Conservation (phyloP, 2,888 invertebrate genomes). For the Agrilus mali region DNA sequence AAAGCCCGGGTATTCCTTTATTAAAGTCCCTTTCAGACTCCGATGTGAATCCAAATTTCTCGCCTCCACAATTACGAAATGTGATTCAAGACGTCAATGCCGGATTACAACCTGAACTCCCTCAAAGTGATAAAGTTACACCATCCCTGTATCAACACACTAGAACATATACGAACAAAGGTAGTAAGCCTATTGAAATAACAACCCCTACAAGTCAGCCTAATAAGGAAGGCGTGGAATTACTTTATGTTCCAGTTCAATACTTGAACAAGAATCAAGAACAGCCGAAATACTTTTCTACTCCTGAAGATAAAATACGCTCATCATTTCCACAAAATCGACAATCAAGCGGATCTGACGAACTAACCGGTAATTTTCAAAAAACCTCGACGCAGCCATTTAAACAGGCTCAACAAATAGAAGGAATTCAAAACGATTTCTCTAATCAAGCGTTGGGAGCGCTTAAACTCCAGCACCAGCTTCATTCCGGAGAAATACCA, state of each 20-base stretch:
- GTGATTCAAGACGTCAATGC: too few relatives aligned
- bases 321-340: too few relatives aligned
- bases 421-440: conserved; percentile 32
- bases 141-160: too few relatives aligned
- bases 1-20: too few relatives aligned
- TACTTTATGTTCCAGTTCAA: conserved; percentile 73
- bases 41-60: too few relatives aligned
- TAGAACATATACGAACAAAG: too few relatives aligned
- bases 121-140: too few relatives aligned
- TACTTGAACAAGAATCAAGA: conserved; percentile 42
- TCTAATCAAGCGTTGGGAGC: conserved; percentile 32
- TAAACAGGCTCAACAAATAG: conserved; percentile 17
- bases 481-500: conserved; percentile 24
- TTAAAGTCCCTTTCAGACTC: too few relatives aligned
- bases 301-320: too few relatives aligned
- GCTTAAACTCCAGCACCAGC: conserved; percentile 28
- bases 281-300: neutral
- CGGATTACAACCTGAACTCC: too few relatives aligned
- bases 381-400: neutral
- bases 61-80: too few relatives aligned
- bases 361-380: neutral
- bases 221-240: conserved; percentile 53
- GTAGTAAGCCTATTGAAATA: neutral
- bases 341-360: too few relatives aligned
- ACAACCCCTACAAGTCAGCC: conserved; percentile 19